Evolutionary conservation across 2,113 vertebrate species (phyloP).

Genomic region (Gorsachius goisagi): DNA sequence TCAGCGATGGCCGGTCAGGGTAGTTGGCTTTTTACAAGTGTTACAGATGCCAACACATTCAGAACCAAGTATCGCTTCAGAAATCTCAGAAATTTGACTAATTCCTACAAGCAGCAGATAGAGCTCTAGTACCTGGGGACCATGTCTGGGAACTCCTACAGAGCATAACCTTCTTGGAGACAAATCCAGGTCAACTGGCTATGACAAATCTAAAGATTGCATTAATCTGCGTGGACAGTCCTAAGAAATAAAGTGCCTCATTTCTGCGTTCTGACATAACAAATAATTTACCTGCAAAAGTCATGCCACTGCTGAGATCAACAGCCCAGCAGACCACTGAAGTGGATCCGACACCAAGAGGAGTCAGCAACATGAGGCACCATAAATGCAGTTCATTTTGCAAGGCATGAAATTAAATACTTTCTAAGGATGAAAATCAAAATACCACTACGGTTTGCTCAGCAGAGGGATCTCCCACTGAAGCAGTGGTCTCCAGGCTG

Average conservation of each 20-base stretch:
- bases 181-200: neutral
- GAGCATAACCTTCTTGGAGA: neutral
- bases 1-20: neutral
- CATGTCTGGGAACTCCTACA: neutral
- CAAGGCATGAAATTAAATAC: neutral
- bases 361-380: neutral
- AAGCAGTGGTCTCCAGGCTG: neutral
- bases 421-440: neutral
- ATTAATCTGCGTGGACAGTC: neutral
- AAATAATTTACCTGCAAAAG: neutral
- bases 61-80: neutral
- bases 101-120: neutral
- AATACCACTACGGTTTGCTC: neutral
- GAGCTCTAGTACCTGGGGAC: neutral
- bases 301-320: neutral
- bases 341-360: neutral
- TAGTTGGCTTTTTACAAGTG: neutral
- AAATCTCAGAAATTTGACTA: neutral
- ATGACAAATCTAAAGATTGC: neutral
- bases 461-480: neutral
- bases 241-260: neutral
- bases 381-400: neutral
- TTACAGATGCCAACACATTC: neutral
- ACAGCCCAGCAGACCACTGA: neutral
- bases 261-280: neutral